phyloP scores from a whole-genome alignment of 2,888 invertebrate genomes.

The Alloplasta piceator region DNA sequence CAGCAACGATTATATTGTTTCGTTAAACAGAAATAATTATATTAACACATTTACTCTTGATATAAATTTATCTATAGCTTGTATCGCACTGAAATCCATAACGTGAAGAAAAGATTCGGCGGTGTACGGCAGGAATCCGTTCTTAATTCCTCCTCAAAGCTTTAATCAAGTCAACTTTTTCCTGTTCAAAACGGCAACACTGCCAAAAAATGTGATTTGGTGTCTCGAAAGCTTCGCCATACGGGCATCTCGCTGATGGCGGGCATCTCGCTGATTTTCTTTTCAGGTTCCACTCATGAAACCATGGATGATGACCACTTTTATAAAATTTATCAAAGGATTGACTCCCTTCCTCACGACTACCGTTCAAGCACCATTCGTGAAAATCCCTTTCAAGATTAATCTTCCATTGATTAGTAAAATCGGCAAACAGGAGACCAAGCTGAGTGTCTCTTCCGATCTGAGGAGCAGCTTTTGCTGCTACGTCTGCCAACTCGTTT shows the following conservation, averaged over 20 bases:
- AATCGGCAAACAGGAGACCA: constrained; percentile 15
- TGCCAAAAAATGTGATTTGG: constrained; percentile 48
- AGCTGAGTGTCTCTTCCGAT: constrained; percentile 20
- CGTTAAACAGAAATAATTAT: too few species aligned
- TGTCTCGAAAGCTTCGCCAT: constrained; percentile 37
- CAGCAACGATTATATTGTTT: too few species aligned
- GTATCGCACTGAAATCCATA: too few species aligned
- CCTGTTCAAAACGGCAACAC: constrained; percentile 14
- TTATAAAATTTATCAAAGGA: constrained; percentile 8
- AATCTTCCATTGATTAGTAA: constrained; percentile 15
- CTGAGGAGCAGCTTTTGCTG: constrained; percentile 33
- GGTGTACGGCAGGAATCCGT: too few species aligned
- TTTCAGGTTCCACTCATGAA: not conserved
- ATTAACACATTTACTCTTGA: too few species aligned
- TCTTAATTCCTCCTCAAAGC: too few species aligned
- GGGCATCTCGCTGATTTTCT: constrained; percentile 39
- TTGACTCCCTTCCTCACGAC: not conserved
- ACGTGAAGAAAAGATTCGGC: too few species aligned
- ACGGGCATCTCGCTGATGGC: constrained; percentile 17
- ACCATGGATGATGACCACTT: constrained; percentile 20
- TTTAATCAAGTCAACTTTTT: too few species aligned
- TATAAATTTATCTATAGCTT: too few species aligned
- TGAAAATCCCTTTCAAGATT: constrained; percentile 6
- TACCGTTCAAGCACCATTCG: not conserved
- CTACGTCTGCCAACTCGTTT: constrained; percentile 58